Evolutionary conservation across 2,888 invertebrate genomes (phyloP), one percentile per base, ranked within the genome.

Genomic region (Heterodera filipjevi): DNA sequence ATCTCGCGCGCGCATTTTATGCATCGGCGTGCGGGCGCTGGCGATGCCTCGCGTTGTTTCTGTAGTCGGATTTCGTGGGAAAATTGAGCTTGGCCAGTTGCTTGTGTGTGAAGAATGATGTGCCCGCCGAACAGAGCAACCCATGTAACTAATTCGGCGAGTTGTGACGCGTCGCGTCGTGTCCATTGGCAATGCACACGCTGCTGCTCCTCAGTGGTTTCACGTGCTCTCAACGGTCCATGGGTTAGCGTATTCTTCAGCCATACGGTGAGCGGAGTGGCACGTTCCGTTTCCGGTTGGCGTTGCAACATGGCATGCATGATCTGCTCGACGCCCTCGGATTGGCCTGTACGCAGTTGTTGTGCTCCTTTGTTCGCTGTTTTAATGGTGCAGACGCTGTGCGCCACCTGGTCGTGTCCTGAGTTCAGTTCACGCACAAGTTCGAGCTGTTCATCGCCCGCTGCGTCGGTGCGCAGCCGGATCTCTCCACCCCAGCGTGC

Each of bases 51-150:
- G n/a, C 76, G 49, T 16, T 71, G 64, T 53, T 66, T 77, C 39
- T 53, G 66, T 33, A 79, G 72, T 10, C 70, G 66, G 70, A 77
- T 84, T 33, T 53, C 35, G 59, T 84, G 80, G 46, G 59, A 75
- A n/a, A 74, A 68, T 32, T 44, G 66, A 39, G 74, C 64, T 27
- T 78, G 75, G 3, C 77, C 76, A 16, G 76, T 70, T 8, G 83
- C 82, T 64, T 82, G 80, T 16, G 84, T 81, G 30, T 79, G 77
- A 19, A 86, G 83, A 12, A 81, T 78, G 39, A 81, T 53, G 32
- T 59, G 59, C n/a, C 85, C 86, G 72, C 86, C 87, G 30, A 75
- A 53, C 27, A 73, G 44, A 16, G 83, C 78, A 30, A 84, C 81
- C 35, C 44, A 53, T 22, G 22, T 32, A 33, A 72, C 66, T 14